Evolutionary conservation across 1,140 invertebrate genomes (phyloP).

Genomic region (Procambarus virginalis): DNA sequence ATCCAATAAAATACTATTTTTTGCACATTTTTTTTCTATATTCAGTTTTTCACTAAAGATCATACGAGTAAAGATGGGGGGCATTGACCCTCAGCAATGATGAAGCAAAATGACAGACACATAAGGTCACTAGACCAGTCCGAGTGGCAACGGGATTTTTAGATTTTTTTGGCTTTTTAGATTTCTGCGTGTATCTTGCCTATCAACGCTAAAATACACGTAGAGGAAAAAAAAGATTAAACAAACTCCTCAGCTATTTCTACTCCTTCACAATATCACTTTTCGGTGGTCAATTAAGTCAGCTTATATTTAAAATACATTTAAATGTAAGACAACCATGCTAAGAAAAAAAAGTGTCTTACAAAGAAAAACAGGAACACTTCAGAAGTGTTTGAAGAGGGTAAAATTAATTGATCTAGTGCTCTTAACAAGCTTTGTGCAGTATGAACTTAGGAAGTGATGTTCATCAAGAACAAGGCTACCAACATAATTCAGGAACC

Average conservation of each 20-base stretch:
- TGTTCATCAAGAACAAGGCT: background rate
- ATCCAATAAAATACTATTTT: conserved; percentile 62
- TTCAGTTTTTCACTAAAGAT: conserved; percentile 35
- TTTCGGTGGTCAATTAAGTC: conserved; percentile 50
- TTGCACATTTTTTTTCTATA: conserved; percentile 13
- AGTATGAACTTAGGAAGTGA: conserved; percentile 13
- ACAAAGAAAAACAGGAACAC: background rate
- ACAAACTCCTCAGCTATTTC: conserved; percentile 33
- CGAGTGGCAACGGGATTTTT: background rate
- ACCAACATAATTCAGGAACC: background rate
- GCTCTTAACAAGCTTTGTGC: conserved; percentile 29
- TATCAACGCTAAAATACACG: background rate
- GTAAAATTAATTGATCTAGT: conserved; percentile 2
- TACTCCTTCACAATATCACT: conserved; percentile 60
- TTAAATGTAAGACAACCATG: background rate
- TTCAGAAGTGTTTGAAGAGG: background rate
- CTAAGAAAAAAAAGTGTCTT: background rate
- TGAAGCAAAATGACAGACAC: conserved; percentile 2
- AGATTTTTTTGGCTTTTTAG: background rate
- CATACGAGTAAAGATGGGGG: conserved; percentile 10
- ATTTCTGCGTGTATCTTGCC: background rate
- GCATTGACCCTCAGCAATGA: conserved; percentile 8
- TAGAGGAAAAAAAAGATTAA: background rate
- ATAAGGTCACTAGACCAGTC: conserved; percentile 5
- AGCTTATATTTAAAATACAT: background rate